Percentiles rank a stretch among this genome's conserved stretches.
Conservation (phyloP, 2,888 invertebrate genomes). For the Aphidius colemani region DNA sequence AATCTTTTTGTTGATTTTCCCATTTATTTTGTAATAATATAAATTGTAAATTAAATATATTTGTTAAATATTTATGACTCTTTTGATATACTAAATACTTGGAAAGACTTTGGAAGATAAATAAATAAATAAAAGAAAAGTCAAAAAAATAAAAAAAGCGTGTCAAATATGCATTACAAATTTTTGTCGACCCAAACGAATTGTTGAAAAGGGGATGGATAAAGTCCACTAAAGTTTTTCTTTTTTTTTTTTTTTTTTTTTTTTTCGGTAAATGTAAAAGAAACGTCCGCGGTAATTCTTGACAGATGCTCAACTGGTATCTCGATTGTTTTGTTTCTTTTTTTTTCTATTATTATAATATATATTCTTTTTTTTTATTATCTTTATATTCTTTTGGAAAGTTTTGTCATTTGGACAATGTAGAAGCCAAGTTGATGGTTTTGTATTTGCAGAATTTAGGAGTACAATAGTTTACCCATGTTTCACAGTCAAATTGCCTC, state of each 20-base stretch:
- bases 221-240: too few relatives aligned
- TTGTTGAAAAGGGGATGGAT: slow-evolving; percentile 41
- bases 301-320: slow-evolving; percentile 46
- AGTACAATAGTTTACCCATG: background rate
- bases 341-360: too few relatives aligned
- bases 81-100: background rate
- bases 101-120: slow-evolving; percentile 7
- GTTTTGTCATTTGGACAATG: slow-evolving; percentile 25
- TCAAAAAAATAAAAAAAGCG: slow-evolving; percentile 14
- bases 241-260: too few relatives aligned
- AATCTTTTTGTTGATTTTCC: too few relatives aligned
- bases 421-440: slow-evolving; percentile 17
- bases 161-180: slow-evolving; percentile 47
- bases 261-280: slow-evolving; percentile 13
- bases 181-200: slow-evolving; percentile 54
- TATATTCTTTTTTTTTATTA: too few relatives aligned
- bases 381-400: too few relatives aligned
- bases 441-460: background rate
- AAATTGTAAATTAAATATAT: background rate
- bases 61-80: background rate
- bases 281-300: background rate
- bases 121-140: slow-evolving; percentile 13
- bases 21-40: too few relatives aligned
- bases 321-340: slow-evolving; percentile 41
- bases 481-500: too few relatives aligned